Evolutionary conservation across 2,888 invertebrate species (phyloP).

Genomic region (Watsonalla binaria): DNA sequence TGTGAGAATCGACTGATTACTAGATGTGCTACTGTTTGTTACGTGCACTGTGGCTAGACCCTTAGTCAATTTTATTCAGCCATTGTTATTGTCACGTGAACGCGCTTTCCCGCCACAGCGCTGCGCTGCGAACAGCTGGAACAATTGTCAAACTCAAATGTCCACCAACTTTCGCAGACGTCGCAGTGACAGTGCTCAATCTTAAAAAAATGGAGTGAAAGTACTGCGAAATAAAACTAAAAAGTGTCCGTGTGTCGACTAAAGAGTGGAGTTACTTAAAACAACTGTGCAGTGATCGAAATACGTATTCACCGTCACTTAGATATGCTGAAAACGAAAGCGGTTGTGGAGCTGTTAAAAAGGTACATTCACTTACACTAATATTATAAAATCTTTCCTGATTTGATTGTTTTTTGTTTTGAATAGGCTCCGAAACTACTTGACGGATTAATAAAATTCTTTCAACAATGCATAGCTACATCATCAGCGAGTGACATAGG

Average conservation of each 20-base stretch:
- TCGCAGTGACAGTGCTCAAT: slow-evolving; percentile 32
- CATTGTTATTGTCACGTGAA: slow-evolving; percentile 50
- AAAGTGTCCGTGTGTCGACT: neutral
- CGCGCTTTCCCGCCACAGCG: slow-evolving; percentile 37
- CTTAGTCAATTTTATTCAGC: slow-evolving; percentile 5
- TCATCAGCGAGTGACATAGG: too few species aligned
- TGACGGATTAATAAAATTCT: too few species aligned
- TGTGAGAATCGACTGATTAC: too few species aligned
- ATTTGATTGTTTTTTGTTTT: too few species aligned
- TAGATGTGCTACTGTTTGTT: neutral
- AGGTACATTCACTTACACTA: slow-evolving; percentile 34
- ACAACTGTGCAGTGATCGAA: slow-evolving; percentile 8
- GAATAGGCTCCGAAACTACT: too few species aligned
- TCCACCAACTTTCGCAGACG: slow-evolving; percentile 52
- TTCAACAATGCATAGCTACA: too few species aligned
- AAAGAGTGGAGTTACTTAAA: neutral
- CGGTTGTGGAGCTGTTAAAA: slow-evolving; percentile 51
- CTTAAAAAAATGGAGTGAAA: slow-evolving; percentile 20
- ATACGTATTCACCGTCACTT: slow-evolving; percentile 7
- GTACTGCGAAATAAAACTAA: slow-evolving; percentile 7
- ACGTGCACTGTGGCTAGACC: neutral
- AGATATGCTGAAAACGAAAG: slow-evolving; percentile 42
- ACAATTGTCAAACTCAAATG: slow-evolving; percentile 47
- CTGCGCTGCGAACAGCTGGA: slow-evolving; percentile 19
- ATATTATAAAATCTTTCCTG: too few species aligned